A percentile compares a stretch with the other conserved stretches of the same genome.
Conservation (phyloP, 2,797 vertebrate genomes). For the Gallinago stenura region DNA sequence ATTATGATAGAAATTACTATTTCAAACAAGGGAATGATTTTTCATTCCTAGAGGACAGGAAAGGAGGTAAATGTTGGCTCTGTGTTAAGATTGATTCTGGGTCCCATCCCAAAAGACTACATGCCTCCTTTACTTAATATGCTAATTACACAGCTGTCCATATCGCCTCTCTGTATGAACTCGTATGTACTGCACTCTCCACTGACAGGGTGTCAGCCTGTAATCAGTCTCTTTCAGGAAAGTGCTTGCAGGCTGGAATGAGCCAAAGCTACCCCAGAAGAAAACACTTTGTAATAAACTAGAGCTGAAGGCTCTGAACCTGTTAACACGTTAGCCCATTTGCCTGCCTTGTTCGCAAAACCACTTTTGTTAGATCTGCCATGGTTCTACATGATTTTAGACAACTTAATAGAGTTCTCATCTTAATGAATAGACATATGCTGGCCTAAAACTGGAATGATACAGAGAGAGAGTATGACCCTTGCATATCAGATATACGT, state of each 20-base stretch:
- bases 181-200: background rate
- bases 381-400: background rate
- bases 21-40: background rate
- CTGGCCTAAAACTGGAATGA: background rate
- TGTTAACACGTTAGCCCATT: rapidly evolving
- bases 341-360: background rate
- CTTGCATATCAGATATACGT: background rate
- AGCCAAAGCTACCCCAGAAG: background rate
- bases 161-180: background rate
- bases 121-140: background rate
- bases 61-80: background rate
- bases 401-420: background rate
- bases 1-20: background rate
- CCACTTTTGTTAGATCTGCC: background rate
- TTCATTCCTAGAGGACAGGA: background rate
- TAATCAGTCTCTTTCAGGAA: background rate
- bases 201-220: background rate
- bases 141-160: background rate
- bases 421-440: background rate
- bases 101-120: background rate
- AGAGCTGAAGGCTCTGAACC: background rate
- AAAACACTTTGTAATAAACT: background rate
- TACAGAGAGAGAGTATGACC: background rate
- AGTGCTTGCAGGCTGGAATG: background rate
- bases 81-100: background rate